Conservation (phyloP, 1,140 invertebrate genomes). For the Euschistus heros region DNA sequence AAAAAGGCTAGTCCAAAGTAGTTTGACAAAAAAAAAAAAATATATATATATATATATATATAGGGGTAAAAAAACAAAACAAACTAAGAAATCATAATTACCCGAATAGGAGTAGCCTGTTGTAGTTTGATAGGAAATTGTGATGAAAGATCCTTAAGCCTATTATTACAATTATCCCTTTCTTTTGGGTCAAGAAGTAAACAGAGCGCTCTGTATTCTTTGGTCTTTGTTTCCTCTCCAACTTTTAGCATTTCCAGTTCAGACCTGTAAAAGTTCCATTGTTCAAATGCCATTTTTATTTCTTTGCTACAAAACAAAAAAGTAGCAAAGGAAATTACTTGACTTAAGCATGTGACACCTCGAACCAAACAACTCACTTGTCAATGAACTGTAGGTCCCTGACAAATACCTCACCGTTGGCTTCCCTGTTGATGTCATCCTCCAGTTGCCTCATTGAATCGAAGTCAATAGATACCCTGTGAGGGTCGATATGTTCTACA, state of each 20-base stretch:
- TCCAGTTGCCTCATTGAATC: conserved; percentile 46
- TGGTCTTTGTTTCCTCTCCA: conserved; percentile 76
- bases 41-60: no score
- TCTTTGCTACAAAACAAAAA: no score
- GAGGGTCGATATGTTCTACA: conserved; percentile 65
- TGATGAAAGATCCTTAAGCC: conserved; percentile 41
- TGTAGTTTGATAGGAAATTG: conserved; percentile 41
- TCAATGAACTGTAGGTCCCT: conserved; percentile 51
- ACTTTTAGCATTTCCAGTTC: conserved; percentile 48
- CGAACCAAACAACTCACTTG: conserved; percentile 38
- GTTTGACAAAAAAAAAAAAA: no score
- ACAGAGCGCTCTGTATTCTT: conserved; percentile 73
- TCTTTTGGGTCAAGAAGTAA: conserved; percentile 38
- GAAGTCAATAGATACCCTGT: conserved; percentile 40
- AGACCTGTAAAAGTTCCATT: conserved; percentile 40
- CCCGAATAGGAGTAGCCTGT: conserved; percentile 74
- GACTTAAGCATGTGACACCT: neutral
- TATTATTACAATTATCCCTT: conserved; percentile 30
- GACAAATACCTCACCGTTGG: conserved; percentile 47
- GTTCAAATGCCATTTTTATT: neutral
- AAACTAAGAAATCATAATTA: conserved; percentile 34
- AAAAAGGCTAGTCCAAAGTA: no score
- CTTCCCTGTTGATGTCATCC: conserved; percentile 47
- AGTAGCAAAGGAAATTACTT: neutral
- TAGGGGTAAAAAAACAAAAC: no score